A percentile compares a stretch with the other conserved stretches of the same genome.
phyloP scores from a whole-genome alignment of 2,888 invertebrate genomes.

The Arge pagana region DNA sequence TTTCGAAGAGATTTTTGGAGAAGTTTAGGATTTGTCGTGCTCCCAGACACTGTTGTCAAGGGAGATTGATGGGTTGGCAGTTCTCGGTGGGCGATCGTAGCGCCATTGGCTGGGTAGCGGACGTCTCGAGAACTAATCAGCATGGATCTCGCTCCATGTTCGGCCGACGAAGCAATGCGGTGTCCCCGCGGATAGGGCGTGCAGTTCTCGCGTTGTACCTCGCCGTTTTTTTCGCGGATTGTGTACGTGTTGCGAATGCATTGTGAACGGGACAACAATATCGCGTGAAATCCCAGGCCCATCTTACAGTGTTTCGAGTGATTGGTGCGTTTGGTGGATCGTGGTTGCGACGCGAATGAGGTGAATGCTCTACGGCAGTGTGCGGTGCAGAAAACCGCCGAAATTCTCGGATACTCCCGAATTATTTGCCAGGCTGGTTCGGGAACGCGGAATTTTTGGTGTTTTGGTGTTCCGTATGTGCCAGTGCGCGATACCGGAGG shows the following conservation, averaged over 20 bases:
- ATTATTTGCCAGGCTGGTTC: conserved; percentile 26
- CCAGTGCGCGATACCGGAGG: conserved; percentile 21
- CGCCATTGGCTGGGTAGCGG: conserved; percentile 38
- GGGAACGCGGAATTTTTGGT: conserved; percentile 28
- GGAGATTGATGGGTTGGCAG: conserved; percentile 21
- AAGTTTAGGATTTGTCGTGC: neutral
- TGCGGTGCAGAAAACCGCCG: conserved; percentile 50
- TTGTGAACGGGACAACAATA: conserved; percentile 8
- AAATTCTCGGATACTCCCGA: conserved; percentile 42
- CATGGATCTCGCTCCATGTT: conserved; percentile 54
- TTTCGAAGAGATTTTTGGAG: neutral
- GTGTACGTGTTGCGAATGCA: conserved; percentile 15
- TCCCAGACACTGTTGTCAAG: conserved; percentile 17
- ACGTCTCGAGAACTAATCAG: conserved; percentile 40
- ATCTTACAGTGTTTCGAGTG: conserved; percentile 16
- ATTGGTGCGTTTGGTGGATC: conserved; percentile 18
- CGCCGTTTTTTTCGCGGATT: conserved; percentile 33
- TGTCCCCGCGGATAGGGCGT: conserved; percentile 56
- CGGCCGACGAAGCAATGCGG: conserved; percentile 55
- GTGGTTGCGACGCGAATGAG: conserved; percentile 42
- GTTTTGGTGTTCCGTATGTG: conserved; percentile 29
- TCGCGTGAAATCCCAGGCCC: conserved; percentile 7
- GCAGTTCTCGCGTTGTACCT: conserved; percentile 48
- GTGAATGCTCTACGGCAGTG: conserved; percentile 52
- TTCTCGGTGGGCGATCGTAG: conserved; percentile 23